Evolutionary conservation across 2,888 invertebrate genomes (phyloP), one percentile per base, ranked within the genome.

Genomic region (Agrotis clavis): DNA sequence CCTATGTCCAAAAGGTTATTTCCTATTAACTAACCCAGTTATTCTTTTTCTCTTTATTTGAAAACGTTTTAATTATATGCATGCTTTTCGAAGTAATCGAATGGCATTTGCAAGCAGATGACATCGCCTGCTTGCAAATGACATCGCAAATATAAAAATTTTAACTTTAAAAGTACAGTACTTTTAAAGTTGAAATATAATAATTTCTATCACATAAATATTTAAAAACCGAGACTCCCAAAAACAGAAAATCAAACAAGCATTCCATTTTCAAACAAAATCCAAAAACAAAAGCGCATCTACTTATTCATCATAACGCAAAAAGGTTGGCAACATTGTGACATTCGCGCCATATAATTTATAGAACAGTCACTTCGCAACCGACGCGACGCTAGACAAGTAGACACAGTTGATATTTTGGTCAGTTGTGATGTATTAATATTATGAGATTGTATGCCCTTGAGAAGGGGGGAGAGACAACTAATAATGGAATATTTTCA

Each of bases 311-410:
- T 53, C 35, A 51, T 71, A 63, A 75, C 48, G 57, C 66, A 70
- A 86, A 88, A 89, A 83, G 77, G 86, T 89, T 88, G 85, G 62
- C 81, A 73, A 84, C 81, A 60, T 63, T 70, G 61, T 66, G 69
- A 68, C 67, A 81, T 57, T 64, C 75, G 65, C 71, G 69, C 66
- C 65, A 79, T 77, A 81, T 87, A 88, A 88, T 87, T 88, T 85
- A 85, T 85, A 84, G 82, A 83, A 87, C 66, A 84, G 79, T 70
- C 76, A 79, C 83, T 84, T 83, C 75, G 69, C 67, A 71, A 74
- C 57, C 3, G 35, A 57, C 74, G 71, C 3, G 35, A 57, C 74
- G 71, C 77, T 57, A 47, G 41, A 41, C 41, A 41, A 41, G 41
- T 79, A 77, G 74, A 69, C 76, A 54, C 62, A 60, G 59, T 64